Conservation (phyloP, 2,888 invertebrate genomes). For the Siphonodentalium dalli region DNA sequence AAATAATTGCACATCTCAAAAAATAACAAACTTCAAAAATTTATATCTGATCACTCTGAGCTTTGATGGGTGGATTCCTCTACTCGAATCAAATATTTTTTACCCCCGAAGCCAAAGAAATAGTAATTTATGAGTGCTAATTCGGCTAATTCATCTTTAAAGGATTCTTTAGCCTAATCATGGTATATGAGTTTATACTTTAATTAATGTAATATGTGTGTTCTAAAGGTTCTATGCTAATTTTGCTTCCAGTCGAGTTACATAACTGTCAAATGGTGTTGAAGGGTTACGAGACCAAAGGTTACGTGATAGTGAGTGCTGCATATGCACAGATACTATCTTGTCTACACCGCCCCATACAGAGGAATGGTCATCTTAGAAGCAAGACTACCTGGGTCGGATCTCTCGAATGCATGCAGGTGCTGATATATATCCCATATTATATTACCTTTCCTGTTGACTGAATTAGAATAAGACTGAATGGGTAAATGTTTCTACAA, state of each 20-base stretch:
- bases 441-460: not conserved
- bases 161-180: no score
- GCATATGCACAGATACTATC: conserved; percentile 95
- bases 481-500: not conserved
- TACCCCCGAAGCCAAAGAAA: no score
- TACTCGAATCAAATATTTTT: no score
- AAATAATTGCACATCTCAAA: no score
- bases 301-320: conserved; percentile 95
- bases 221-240: no score
- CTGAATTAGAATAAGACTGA: not conserved
- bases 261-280: conserved; percentile 89
- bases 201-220: no score
- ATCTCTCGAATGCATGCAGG: conserved; percentile 93
- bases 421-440: conserved; percentile 27
- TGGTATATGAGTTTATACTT: no score
- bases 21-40: no score
- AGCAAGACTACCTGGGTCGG: conserved; percentile 96
- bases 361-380: conserved; percentile 85
- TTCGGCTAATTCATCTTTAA: no score
- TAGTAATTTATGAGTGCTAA: no score
- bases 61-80: no score
- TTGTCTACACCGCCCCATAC: conserved; percentile 85
- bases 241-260: conserved; percentile 73
- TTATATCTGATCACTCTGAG: no score
- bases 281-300: conserved; percentile 95